Evolutionary conservation across 2,888 invertebrate genomes (phyloP).

Genomic region (Drosophila emarginata): DNA sequence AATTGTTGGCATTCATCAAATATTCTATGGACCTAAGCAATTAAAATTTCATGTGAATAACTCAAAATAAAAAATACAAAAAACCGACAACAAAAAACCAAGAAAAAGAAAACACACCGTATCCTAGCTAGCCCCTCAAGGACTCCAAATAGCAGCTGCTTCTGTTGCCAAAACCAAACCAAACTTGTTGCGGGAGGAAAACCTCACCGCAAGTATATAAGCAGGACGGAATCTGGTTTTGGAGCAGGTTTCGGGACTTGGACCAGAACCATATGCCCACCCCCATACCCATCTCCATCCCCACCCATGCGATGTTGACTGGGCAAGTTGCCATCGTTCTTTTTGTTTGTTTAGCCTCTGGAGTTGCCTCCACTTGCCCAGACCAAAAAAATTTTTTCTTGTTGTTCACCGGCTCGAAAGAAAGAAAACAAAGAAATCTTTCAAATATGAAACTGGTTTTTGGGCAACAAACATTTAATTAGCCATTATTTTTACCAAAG

Average conservation of each 20-base stretch:
- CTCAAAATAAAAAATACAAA: not conserved
- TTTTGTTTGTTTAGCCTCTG: no score
- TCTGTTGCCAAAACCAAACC: not conserved
- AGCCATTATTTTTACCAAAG: not conserved
- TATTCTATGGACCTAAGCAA: slow-evolving; percentile 4
- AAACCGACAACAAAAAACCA: not conserved
- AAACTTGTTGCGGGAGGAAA: slow-evolving; percentile 5
- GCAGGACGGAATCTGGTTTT: not conserved
- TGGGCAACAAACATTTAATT: not conserved
- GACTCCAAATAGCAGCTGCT: not conserved
- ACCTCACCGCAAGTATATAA: slow-evolving; percentile 1
- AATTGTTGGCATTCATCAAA: slow-evolving; percentile 4
- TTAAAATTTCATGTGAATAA: slow-evolving; percentile 8
- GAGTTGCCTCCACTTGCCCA: not conserved
- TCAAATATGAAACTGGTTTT: not conserved
- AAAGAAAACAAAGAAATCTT: not conserved
- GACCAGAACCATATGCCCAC: not conserved
- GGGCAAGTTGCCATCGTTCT: slow-evolving; percentile 3
- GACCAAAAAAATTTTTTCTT: not conserved
- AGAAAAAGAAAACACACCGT: not conserved
- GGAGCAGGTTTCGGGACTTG: not conserved
- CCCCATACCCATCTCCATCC: not conserved
- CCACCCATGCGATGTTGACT: not conserved
- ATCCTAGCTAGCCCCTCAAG: not conserved
- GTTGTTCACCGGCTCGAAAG: not conserved